Percentiles rank a stretch among this genome's conserved stretches.
phyloP scores from a whole-genome alignment of 2,888 invertebrate species.

The Dryomyza anilis region DNA sequence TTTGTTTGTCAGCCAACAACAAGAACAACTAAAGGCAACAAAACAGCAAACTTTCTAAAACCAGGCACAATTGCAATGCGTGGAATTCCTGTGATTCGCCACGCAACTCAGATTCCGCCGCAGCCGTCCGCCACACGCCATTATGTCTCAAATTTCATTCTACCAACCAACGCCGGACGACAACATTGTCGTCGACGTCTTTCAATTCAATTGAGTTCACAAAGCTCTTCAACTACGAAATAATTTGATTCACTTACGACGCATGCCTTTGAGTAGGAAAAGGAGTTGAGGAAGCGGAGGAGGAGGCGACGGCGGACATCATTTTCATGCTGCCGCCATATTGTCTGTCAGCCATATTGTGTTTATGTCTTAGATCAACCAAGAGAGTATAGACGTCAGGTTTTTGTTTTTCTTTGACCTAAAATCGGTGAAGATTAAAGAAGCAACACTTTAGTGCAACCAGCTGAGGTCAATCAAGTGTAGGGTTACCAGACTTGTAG shows the following conservation, averaged over 20 bases:
- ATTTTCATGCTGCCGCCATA: neutral
- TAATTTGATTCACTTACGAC: slow-evolving; percentile 8
- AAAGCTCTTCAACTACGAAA: neutral
- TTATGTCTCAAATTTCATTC: neutral
- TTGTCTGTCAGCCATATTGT: neutral
- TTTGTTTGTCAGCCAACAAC: too few relatives aligned
- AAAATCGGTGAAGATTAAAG: slow-evolving; percentile 23
- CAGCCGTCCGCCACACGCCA: neutral
- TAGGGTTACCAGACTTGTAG: too few relatives aligned
- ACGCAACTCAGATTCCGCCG: slow-evolving; percentile 5
- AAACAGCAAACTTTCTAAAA: slow-evolving; percentile 20
- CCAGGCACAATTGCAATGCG: neutral
- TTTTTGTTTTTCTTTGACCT: slow-evolving; percentile 13
- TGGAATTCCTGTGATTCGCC: neutral
- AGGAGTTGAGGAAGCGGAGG: too few relatives aligned
- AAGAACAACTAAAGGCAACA: too few relatives aligned
- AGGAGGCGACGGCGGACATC: neutral
- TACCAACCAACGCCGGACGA: neutral
- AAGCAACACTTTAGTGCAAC: too few relatives aligned
- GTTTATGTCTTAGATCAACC: neutral
- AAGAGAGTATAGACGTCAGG: neutral
- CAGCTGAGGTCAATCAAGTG: too few relatives aligned
- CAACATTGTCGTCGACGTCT: neutral
- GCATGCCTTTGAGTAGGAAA: neutral
- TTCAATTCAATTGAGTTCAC: neutral